These are phyloP conservation scores for Acrobeloides nanus DNA, from an alignment of 2,888 invertebrate genomes.

Conservation along the genomic window DNA sequence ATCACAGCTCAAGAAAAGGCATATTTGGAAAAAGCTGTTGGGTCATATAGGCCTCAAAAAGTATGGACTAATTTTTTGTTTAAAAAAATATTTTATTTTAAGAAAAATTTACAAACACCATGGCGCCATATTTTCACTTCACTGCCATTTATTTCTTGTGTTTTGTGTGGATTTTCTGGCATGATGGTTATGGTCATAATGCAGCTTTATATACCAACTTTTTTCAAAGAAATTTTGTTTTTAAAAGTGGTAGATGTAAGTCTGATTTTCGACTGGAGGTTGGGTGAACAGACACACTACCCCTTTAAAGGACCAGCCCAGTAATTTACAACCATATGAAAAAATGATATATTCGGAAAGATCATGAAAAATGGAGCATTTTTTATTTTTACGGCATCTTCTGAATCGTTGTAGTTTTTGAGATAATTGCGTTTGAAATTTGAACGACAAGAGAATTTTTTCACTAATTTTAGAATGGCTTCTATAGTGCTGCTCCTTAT, in stretches of 20 bases:
- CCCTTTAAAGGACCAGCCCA: background rate
- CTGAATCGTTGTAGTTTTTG: background rate
- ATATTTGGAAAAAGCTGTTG: too few species aligned
- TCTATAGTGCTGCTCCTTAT: slow-evolving; percentile 32
- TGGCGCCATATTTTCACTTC: slow-evolving; percentile 19
- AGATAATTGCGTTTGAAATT: background rate
- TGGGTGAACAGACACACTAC: background rate
- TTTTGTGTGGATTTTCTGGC: slow-evolving; percentile 24
- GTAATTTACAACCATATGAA: background rate
- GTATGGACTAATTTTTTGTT: too few species aligned
- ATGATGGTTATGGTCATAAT: slow-evolving; percentile 34
- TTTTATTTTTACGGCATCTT: background rate
- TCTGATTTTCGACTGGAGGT: too few species aligned
- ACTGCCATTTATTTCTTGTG: slow-evolving; percentile 13
- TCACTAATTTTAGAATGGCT: slow-evolving; percentile 29
- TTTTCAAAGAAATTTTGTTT: slow-evolving; percentile 39
- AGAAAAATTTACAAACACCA: too few species aligned
- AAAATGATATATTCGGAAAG: too few species aligned
- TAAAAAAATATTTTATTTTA: too few species aligned
- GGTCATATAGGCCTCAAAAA: too few species aligned
- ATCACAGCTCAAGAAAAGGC: too few species aligned
- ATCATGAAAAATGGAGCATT: too few species aligned
- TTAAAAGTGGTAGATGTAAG: slow-evolving; percentile 29
- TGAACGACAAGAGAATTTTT: background rate
- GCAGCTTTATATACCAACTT: slow-evolving; percentile 35